Evolutionary conservation across 2,113 vertebrate species (phyloP).

Genomic region (Anhinga rufa): DNA sequence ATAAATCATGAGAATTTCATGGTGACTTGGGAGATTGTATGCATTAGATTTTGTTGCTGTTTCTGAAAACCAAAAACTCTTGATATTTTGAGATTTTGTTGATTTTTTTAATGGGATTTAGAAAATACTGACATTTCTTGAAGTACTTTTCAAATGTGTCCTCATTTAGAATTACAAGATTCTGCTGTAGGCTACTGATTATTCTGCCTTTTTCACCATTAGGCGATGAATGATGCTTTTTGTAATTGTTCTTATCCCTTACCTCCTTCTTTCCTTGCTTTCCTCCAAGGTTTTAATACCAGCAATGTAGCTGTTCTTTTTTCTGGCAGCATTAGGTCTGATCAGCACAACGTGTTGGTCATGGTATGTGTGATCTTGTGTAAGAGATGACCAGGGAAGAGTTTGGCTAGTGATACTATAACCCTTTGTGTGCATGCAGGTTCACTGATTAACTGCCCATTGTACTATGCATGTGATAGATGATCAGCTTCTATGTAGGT

Average conservation of each 20-base stretch:
- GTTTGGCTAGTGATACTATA: not conserved
- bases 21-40: not conserved
- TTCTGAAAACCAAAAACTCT: not conserved
- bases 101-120: not conserved
- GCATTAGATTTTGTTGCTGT: not conserved
- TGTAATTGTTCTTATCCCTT: not conserved
- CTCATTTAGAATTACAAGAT: not conserved
- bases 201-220: not conserved
- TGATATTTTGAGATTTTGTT: not conserved
- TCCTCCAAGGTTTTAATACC: not conserved
- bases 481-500: not conserved
- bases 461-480: fast-evolving
- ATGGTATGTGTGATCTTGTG: not conserved
- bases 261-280: not conserved
- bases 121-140: not conserved
- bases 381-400: not conserved
- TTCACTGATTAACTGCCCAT: not conserved
- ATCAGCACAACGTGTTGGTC: fast-evolving
- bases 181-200: not conserved
- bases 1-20: not conserved
- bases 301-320: not conserved
- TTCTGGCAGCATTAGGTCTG: not conserved
- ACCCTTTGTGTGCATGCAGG: not conserved
- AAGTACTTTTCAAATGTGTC: not conserved
- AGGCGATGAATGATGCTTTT: not conserved